Evolutionary conservation across 2,113 vertebrate genomes (phyloP).

Genomic region (Pygoscelis adeliae): DNA sequence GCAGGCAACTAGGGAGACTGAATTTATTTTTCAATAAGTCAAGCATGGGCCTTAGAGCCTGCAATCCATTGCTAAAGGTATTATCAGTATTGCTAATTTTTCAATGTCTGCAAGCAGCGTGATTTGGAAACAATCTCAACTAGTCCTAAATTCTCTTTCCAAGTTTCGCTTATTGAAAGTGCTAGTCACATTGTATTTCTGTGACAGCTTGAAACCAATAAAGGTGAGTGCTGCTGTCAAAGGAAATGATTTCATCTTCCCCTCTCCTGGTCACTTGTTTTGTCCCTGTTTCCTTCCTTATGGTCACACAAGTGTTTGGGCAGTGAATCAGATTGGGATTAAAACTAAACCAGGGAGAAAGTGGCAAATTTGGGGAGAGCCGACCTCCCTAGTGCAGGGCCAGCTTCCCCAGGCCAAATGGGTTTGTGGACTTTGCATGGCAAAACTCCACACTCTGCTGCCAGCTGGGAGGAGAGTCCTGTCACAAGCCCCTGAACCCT

Average conservation of each 20-base stretch:
- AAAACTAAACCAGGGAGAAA: background rate
- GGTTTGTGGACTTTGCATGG: accelerated
- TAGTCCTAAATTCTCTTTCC: background rate
- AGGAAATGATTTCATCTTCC: background rate
- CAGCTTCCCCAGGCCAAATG: background rate
- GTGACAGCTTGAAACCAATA: background rate
- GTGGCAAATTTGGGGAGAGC: background rate
- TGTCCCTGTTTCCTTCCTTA: background rate
- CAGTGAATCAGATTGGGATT: background rate
- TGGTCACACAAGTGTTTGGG: background rate
- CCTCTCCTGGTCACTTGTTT: background rate
- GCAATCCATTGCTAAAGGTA: background rate
- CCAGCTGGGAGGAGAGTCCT: background rate
- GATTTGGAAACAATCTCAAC: background rate
- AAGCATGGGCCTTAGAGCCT: background rate
- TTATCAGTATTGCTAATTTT: background rate
- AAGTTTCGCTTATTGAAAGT: background rate
- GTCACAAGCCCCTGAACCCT: background rate
- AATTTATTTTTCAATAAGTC: background rate
- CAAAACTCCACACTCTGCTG: background rate
- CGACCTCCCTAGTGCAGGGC: accelerated
- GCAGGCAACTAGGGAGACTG: background rate
- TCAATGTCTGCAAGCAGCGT: accelerated
- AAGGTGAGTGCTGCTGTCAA: background rate
- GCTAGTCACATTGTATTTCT: background rate